phyloP scores from a whole-genome alignment of 2,888 invertebrate species.

The Pogonocherus hispidulus region DNA sequence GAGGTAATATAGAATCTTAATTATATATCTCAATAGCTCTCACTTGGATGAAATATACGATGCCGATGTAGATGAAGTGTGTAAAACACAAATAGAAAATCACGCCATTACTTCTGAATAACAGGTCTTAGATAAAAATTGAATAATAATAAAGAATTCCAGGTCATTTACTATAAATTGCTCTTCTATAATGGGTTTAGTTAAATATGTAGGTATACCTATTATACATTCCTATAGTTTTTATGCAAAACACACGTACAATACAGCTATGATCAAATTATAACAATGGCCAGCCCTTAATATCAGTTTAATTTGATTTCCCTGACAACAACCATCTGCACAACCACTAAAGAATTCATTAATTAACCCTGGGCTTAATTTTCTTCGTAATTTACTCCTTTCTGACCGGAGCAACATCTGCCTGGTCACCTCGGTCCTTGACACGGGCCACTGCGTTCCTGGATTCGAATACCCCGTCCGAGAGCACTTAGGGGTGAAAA shows the following conservation, averaged over 20 bases:
- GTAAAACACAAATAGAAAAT: too few relatives aligned
- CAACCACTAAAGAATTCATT: neutral
- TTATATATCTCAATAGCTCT: too few relatives aligned
- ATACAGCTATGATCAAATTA: neutral
- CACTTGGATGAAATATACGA: too few relatives aligned
- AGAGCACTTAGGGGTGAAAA: neutral
- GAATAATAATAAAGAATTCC: too few relatives aligned
- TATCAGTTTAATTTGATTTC: neutral
- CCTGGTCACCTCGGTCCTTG: too few relatives aligned
- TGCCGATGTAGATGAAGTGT: too few relatives aligned
- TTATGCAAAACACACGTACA: neutral
- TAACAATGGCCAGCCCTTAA: neutral
- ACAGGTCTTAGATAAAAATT: too few relatives aligned
- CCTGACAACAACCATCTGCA: neutral
- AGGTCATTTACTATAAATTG: too few relatives aligned
- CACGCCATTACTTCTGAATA: too few relatives aligned
- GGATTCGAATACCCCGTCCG: neutral
- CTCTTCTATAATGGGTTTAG: too few relatives aligned
- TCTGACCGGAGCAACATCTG: slow-evolving; percentile 6
- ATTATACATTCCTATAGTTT: neutral
- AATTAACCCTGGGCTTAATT: slow-evolving; percentile 9
- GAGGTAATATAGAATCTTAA: too few relatives aligned
- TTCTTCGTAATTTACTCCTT: slow-evolving; percentile 15
- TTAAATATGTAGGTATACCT: too few relatives aligned
- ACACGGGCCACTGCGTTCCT: slow-evolving; percentile 18